phyloP scores from a whole-genome alignment of 2,888 invertebrate species.

The Sarcophaga rosellei region DNA sequence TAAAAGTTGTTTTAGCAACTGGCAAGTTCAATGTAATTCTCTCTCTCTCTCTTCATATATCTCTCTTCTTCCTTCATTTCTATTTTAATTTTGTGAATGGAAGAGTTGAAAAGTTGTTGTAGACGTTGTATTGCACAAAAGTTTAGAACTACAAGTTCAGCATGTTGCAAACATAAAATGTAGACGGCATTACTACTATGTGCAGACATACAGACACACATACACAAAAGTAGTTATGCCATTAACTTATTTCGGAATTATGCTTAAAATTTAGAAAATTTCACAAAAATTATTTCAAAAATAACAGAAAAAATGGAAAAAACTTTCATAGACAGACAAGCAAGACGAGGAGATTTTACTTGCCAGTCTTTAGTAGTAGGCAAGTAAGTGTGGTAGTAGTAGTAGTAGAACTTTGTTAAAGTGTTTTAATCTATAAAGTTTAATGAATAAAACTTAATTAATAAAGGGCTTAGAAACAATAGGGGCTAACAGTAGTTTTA shows the following conservation, averaged over 20 bases:
- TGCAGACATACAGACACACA: not conserved
- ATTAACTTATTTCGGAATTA: constrained; percentile 40
- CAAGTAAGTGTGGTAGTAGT: no score
- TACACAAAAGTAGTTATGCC: not conserved
- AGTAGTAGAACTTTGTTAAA: constrained; percentile 12
- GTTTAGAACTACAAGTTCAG: constrained; percentile 38
- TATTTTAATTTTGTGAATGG: not conserved
- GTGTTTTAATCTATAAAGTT: constrained; percentile 44
- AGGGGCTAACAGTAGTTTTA: not conserved
- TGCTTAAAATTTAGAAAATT: not conserved
- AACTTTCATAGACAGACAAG: not conserved
- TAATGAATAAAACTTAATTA: constrained; percentile 40
- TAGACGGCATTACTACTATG: not conserved
- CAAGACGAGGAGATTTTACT: no score
- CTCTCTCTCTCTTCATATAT: not conserved
- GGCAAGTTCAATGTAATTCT: constrained; percentile 25
- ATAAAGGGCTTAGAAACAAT: constrained; percentile 11
- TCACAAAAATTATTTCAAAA: not conserved
- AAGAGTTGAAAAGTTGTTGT: not conserved
- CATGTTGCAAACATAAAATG: constrained; percentile 34
- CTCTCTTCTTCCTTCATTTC: not conserved
- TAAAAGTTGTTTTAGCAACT: constrained; percentile 26
- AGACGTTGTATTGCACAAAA: constrained; percentile 20
- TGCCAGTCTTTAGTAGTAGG: no score
- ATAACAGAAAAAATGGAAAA: not conserved